These are phyloP conservation scores for Mesocentrotus franciscanus DNA, from an alignment of 53 echinoderm and acorn worm species.

Conservation along the genomic window DNA sequence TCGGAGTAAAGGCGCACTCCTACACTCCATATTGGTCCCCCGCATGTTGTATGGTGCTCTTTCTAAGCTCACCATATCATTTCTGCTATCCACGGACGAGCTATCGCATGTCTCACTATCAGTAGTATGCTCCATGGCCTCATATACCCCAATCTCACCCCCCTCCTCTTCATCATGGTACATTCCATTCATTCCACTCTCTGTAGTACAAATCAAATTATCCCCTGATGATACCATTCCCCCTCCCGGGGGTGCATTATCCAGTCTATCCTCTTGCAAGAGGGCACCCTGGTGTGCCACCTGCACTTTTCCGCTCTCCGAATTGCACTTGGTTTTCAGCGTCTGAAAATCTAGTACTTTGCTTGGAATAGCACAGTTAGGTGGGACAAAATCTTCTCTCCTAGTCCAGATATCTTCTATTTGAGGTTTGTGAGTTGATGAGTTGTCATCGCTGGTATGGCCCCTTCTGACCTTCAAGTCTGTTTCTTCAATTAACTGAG, in stretches of 20 bases:
- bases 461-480: slow-evolving; percentile 53
- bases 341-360: slow-evolving; percentile 34
- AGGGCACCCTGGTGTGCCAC: slow-evolving; percentile 25
- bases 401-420: slow-evolving; percentile 61
- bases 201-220: slow-evolving; percentile 66
- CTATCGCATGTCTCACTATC: slow-evolving; percentile 68
- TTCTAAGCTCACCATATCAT: slow-evolving; percentile 52
- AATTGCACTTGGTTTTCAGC: slow-evolving; percentile 57
- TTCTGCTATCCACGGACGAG: slow-evolving; percentile 61
- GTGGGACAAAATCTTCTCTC: slow-evolving; percentile 18
- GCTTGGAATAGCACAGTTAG: slow-evolving; percentile 12
- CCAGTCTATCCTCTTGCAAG: slow-evolving; percentile 44
- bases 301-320: slow-evolving; percentile 22
- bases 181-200: slow-evolving; percentile 70
- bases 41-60: slow-evolving; percentile 35
- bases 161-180: slow-evolving; percentile 67
- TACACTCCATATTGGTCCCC: slow-evolving; percentile 52
- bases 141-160: slow-evolving; percentile 51
- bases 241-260: slow-evolving; percentile 62
- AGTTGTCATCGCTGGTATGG: slow-evolving; percentile 15
- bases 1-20: slow-evolving; percentile 59
- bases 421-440: slow-evolving; percentile 40
- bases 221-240: slow-evolving; percentile 59
- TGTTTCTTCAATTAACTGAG: slow-evolving; percentile 56
- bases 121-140: slow-evolving; percentile 66